Conservation (phyloP, 2,888 invertebrate species). For the Hydropsyche betteni region DNA sequence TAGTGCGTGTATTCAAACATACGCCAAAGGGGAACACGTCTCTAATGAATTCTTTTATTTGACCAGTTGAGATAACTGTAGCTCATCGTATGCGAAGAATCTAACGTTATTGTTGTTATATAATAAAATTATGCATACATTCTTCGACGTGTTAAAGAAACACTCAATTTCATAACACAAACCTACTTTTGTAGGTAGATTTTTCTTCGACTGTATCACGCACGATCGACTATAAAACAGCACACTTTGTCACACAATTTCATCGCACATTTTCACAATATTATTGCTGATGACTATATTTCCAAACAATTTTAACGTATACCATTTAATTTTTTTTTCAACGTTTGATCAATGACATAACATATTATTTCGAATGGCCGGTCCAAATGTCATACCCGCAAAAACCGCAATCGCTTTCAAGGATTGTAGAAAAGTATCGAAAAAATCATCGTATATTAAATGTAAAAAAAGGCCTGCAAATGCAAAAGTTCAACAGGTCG, state of each 20-base stretch:
- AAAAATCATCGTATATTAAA: not conserved
- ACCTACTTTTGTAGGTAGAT: too few relatives aligned
- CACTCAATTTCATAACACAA: slow-evolving; percentile 5
- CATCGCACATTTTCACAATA: too few relatives aligned
- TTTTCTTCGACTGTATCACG: too few relatives aligned
- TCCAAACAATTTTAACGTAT: too few relatives aligned
- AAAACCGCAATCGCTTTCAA: not conserved
- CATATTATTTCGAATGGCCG: not conserved
- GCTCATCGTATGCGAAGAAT: not conserved
- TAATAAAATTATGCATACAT: slow-evolving; percentile 12
- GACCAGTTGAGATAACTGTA: slow-evolving; percentile 3
- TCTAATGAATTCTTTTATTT: slow-evolving; percentile 3
- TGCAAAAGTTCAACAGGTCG: slow-evolving; percentile 29
- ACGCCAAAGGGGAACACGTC: not conserved
- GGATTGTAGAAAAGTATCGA: slow-evolving; percentile 1
- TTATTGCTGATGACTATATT: too few relatives aligned
- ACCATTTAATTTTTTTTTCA: too few relatives aligned
- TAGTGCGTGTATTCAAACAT: too few relatives aligned
- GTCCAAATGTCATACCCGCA: slow-evolving; percentile 14
- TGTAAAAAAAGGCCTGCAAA: not conserved
- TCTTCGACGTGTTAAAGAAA: slow-evolving; percentile 1
- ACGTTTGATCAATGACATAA: too few relatives aligned
- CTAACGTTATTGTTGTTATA: slow-evolving; percentile 17
- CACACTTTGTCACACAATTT: too few relatives aligned
- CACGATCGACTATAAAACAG: too few relatives aligned